phyloP scores from a whole-genome alignment of 2,797 vertebrate species.

The Dicrostonyx torquatus region DNA sequence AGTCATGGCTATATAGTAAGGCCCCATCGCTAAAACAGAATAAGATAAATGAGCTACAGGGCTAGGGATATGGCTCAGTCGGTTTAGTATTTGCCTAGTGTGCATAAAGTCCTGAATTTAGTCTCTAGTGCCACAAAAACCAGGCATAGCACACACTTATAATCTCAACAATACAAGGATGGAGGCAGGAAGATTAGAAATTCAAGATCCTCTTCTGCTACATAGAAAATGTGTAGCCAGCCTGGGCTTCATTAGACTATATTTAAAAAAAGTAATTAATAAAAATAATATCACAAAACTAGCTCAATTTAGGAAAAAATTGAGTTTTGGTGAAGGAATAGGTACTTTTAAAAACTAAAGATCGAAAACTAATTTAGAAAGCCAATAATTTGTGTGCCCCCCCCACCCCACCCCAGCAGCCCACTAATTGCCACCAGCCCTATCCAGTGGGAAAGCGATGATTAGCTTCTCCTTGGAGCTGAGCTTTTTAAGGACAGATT shows the following conservation, averaged over 20 bases:
- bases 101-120: neutral
- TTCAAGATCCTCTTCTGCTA: neutral
- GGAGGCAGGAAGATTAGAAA: neutral
- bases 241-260: neutral
- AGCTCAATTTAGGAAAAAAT: conserved; percentile 27
- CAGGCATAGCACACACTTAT: neutral
- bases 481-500: conserved; percentile 53
- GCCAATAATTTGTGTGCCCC: neutral
- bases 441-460: neutral
- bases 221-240: neutral
- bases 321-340: neutral
- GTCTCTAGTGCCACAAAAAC: neutral
- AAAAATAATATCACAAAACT: neutral
- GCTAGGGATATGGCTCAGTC: neutral
- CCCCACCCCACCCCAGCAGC: neutral
- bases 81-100: too few species aligned
- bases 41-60: neutral
- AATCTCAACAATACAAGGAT: neutral
- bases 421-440: conserved; percentile 1
- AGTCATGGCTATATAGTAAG: neutral
- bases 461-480: conserved; percentile 3
- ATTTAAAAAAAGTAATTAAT: neutral
- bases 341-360: neutral
- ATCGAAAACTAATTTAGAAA: conserved; percentile 39
- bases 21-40: neutral